phyloP scores from a whole-genome alignment of 2,113 vertebrate genomes.

The Ammospiza caudacuta region DNA sequence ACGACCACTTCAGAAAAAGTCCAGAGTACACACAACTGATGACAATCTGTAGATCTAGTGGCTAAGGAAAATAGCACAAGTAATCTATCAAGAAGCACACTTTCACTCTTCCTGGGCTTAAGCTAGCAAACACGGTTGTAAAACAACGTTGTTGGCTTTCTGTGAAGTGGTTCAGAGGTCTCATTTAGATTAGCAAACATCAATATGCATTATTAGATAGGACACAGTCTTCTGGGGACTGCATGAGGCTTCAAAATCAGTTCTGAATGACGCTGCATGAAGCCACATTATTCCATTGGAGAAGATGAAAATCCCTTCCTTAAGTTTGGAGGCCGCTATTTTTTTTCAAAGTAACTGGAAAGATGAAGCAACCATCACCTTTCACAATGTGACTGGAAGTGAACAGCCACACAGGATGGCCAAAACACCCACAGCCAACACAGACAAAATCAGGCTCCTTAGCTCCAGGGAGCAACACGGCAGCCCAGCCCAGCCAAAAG shows the following conservation, averaged over 20 bases:
- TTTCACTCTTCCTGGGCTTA: not conserved
- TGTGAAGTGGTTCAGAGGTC: not conserved
- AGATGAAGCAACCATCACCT: not conserved
- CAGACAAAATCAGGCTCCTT: not conserved
- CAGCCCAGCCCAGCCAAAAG: not conserved
- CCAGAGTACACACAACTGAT: not conserved
- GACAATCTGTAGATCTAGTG: not conserved
- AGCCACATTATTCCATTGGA: not conserved
- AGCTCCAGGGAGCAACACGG: not conserved
- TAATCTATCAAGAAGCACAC: not conserved
- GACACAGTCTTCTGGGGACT: not conserved
- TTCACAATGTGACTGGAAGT: not conserved
- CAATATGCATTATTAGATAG: not conserved
- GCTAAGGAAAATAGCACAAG: not conserved
- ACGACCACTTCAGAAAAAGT: not conserved
- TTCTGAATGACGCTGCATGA: not conserved
- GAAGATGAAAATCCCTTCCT: not conserved
- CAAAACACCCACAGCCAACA: not conserved
- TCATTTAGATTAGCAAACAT: not conserved
- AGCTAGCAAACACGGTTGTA: not conserved
- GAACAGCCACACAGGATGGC: not conserved
- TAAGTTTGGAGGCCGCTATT: not conserved
- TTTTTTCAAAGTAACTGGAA: not conserved
- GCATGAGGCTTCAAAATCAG: not conserved
- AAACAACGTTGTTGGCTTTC: not conserved